A percentile compares a stretch with the other conserved stretches of the same genome.
Evolutionary conservation across 2,888 invertebrate genomes (phyloP).

Genomic region (Aquatica leii): DNA sequence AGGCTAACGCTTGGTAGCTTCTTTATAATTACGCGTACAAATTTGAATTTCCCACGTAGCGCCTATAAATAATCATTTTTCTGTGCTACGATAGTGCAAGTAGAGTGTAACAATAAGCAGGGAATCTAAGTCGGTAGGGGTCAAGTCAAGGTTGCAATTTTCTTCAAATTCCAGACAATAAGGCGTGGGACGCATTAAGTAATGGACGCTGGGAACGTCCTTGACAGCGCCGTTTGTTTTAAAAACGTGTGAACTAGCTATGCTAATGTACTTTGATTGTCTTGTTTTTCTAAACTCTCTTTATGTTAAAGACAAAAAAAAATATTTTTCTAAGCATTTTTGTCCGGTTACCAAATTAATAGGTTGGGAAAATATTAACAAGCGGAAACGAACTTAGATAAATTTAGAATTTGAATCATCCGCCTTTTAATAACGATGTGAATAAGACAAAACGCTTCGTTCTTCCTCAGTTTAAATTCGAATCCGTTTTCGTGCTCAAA

Average conservation of each 20-base stretch:
- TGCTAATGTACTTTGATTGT: constrained; percentile 39
- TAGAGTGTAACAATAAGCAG: constrained; percentile 40
- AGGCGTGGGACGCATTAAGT: constrained; percentile 50
- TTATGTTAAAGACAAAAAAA: neutral
- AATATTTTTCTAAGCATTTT: neutral
- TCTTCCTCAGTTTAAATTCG: no score
- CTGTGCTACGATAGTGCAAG: constrained; percentile 38
- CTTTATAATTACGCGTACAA: neutral
- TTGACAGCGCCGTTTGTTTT: constrained; percentile 49
- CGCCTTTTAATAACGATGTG: no score
- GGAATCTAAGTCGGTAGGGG: constrained; percentile 36
- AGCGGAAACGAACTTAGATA: neutral
- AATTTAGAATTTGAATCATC: no score
- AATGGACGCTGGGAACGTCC: constrained; percentile 53
- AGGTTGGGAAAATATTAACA: neutral
- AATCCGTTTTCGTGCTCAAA: no score
- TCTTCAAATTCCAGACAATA: constrained; percentile 37
- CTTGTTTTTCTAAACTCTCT: constrained; percentile 23
- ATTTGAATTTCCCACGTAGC: constrained; percentile 19
- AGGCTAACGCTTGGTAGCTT: constrained; percentile 1
- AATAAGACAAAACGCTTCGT: no score
- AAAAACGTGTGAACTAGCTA: constrained; percentile 52
- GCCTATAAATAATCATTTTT: constrained; percentile 29
- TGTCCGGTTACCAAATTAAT: constrained; percentile 4
- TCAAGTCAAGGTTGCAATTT: constrained; percentile 52